Conservation (phyloP, 1,140 invertebrate genomes). For the Megalopta genalis region DNA sequence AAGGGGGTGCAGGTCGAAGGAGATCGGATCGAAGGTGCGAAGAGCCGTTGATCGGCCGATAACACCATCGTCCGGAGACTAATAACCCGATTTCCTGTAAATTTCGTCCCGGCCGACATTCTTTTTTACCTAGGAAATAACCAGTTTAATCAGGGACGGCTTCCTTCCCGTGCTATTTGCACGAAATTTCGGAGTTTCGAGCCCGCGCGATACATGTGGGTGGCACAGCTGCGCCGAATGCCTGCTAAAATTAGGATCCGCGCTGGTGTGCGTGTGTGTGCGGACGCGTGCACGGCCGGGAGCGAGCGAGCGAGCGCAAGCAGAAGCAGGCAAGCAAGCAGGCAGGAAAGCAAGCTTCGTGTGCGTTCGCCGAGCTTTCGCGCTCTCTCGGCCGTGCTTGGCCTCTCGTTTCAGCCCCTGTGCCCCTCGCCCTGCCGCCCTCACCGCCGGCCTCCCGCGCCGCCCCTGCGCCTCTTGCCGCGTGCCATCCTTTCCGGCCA, state of each 20-base stretch:
- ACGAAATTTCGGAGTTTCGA: slow-evolving; percentile 68
- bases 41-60: slow-evolving; percentile 11
- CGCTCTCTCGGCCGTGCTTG: slow-evolving; percentile 37
- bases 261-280: slow-evolving; percentile 10
- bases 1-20: not conserved
- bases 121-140: slow-evolving; percentile 65
- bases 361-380: slow-evolving; percentile 31
- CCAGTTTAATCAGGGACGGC: slow-evolving; percentile 67
- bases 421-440: not conserved
- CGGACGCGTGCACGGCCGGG: not conserved
- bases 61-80: slow-evolving; percentile 38
- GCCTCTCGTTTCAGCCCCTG: slow-evolving; percentile 7
- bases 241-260: slow-evolving; percentile 72
- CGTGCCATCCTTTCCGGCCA: not conserved
- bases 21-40: not conserved
- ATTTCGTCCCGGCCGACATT: slow-evolving; percentile 49
- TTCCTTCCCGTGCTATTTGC: slow-evolving; percentile 67
- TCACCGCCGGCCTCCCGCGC: not conserved
- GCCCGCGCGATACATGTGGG: slow-evolving; percentile 67
- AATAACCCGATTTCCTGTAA: slow-evolving; percentile 68
- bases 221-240: slow-evolving; percentile 73
- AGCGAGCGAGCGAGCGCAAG: too few species aligned
- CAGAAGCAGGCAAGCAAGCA: too few species aligned
- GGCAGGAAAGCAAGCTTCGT: too few species aligned
- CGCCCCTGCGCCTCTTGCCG: slow-evolving; percentile 17